Base-by-base conservation (phyloP, 2,113 vertebrate species). In the Stigmatopora nigra region DNA sequence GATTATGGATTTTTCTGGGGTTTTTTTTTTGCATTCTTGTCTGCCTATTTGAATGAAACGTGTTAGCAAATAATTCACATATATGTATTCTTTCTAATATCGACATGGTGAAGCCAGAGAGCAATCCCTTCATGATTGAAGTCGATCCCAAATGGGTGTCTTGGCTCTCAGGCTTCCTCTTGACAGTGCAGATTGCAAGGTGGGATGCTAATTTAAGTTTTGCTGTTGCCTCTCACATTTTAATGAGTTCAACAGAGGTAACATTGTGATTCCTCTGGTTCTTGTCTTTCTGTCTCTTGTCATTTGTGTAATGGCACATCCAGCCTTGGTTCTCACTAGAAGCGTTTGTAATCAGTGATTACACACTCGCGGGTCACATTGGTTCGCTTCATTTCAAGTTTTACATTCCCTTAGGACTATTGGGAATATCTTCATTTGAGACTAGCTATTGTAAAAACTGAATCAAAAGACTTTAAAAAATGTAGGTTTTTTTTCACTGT, bases 321-420 rank as follows among this genome's bases (percentile, higher is more conserved):
- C 70, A 64, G 74, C 38, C 65, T 53, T 17, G 44, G 49, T 72
- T 75, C 19, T 63, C 60, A 64, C 36, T 47, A 69, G 58, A 66
- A 68, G 68, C 66, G 69, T 69, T 78, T 73, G 70, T 79, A 84
- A 84, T 82, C 87, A 77, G 53, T 78, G 75, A 81, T 84, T 81
- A 77, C 78, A 64, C 65, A 65, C 63, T 68, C 75, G 74, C 57
- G 63, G 79, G 81, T 82, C 71, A 76, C 67, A 67, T 65, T 41
- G 58, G 67, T 77, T 76, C 78, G 70, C 71, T 86, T 79, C 65
- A 72, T 84, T 80, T 73, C 56, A 82, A 80, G 74, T 77, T 68
- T 67, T 81, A 81, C 76, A 76, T 84, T 86, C 45, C 61, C 15
- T 63, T 31, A 69, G 68, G 67, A 76, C 77, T 84, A 80, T 84